These are phyloP conservation scores for Diabrotica balteata DNA, from an alignment of 2,888 invertebrate species.

Conservation along the genomic window DNA sequence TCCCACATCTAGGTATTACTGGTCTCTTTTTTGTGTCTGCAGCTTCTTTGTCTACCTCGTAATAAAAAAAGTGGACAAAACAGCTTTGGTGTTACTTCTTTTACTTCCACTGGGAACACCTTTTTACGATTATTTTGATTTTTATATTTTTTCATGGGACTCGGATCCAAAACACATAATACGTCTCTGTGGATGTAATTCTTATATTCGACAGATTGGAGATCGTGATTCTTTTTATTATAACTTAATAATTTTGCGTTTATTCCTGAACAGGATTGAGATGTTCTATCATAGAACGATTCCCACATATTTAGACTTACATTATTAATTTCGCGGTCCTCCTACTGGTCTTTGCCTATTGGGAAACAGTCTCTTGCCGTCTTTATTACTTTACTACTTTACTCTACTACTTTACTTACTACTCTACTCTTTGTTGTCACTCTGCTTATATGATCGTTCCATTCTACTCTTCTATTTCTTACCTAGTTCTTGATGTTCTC, in stretches of 20 bases:
- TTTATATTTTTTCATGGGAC: slow-evolving; percentile 35
- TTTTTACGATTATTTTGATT: slow-evolving; percentile 27
- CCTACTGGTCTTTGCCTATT: too few relatives aligned
- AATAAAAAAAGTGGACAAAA: slow-evolving; percentile 33
- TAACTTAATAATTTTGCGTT: slow-evolving; percentile 21
- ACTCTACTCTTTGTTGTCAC: too few relatives aligned
- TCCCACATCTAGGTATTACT: slow-evolving; percentile 14
- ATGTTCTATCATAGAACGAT: slow-evolving; percentile 36
- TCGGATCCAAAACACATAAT: slow-evolving; percentile 40
- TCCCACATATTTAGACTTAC: slow-evolving; percentile 40
- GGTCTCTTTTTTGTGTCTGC: slow-evolving; percentile 24
- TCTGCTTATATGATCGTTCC: too few relatives aligned
- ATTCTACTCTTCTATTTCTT: too few relatives aligned
- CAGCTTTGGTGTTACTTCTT: slow-evolving; percentile 15
- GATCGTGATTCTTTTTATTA: slow-evolving; percentile 36
- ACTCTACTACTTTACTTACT: too few relatives aligned
- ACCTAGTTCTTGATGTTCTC: too few relatives aligned
- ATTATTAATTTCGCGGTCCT: slow-evolving; percentile 23
- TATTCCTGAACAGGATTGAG: slow-evolving; percentile 34
- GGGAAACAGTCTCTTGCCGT: too few relatives aligned
- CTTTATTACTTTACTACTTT: too few relatives aligned
- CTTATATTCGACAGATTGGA: slow-evolving; percentile 42
- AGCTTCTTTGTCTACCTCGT: slow-evolving; percentile 30
- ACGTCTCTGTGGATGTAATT: slow-evolving; percentile 42
- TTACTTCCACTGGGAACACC: slow-evolving; percentile 22